Evolutionary conservation across 2,113 vertebrate genomes (phyloP), one percentile per base, ranked within the genome.

Genomic region (Vulpes vulpes): DNA sequence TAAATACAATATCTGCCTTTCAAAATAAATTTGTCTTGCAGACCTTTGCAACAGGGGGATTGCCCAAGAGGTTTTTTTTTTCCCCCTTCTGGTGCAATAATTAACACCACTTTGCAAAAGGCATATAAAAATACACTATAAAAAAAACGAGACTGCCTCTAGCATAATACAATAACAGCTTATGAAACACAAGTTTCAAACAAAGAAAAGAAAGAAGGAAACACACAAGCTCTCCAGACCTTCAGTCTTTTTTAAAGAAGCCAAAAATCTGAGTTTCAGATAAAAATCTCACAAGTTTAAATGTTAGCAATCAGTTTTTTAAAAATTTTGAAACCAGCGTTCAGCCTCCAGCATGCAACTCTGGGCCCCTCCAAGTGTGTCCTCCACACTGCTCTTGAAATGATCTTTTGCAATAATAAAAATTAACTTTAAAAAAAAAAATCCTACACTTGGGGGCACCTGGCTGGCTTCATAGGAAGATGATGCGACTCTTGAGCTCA

Each of bases 101-200:
- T 98, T 97, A 98, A 96, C 93, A 98, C 94, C 95, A 97, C 93
- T 98, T 98, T 98, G 95, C 25, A 97, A 99, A 98, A 98, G 93
- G 92, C 87, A 97, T 98, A 98, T 88, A 98, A 98, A 99, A 99
- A 98, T 98, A 98, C 95, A 97, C 92, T 97, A 97, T 98, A 51
- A 90, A 53, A 94, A 57, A 83, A 90, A 98, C 97, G 65, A 97
- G 93, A 97, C 53, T 95, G 90, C 96, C 94, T 98, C 96, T 97
- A 98, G 94, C 95, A 97, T 97, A 98, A 98, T 97, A 98, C 96
- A 98, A 92, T 87, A 98, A 97, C 95, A 97, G 93, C 53, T 98
- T 98, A 98, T 96, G 98, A 98, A 98, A 97, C 67, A 35, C 67
- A 69, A 69, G 67, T n/a, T 69, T 69, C 67, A 17, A 32, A 15